Conservation (phyloP, 1,140 invertebrate species). For the Ostrea edulis region DNA sequence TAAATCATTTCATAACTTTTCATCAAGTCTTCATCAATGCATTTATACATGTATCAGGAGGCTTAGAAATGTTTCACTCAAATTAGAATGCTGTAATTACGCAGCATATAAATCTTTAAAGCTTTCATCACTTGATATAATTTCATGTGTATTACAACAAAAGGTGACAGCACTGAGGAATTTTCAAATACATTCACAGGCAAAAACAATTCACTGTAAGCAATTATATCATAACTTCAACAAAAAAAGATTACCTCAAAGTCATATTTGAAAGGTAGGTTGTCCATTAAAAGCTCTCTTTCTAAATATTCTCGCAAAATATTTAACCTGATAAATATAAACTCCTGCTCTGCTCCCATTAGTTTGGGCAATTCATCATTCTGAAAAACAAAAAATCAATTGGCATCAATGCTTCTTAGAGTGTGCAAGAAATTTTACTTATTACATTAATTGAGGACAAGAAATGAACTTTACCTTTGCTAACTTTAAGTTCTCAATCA, state of each 20-base stretch:
- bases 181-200: too few species aligned
- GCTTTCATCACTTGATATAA: too few species aligned
- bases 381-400: conserved; percentile 53
- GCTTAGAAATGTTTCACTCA: too few species aligned
- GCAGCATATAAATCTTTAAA: too few species aligned
- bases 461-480: conserved; percentile 8
- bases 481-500: conserved; percentile 49
- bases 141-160: too few species aligned
- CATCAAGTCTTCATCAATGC: too few species aligned
- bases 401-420: background rate
- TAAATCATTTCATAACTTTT: too few species aligned
- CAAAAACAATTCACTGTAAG: too few species aligned
- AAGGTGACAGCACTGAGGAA: too few species aligned
- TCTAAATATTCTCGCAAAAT: conserved; percentile 97
- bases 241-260: conserved; percentile 78
- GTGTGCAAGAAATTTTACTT: background rate
- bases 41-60: too few species aligned
- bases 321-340: conserved; percentile 86
- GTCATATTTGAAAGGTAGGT: conserved; percentile 90
- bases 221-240: too few species aligned
- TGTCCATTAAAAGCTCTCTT: conserved; percentile 91
- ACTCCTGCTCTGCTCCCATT: conserved; percentile 74
- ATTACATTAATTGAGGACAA: background rate
- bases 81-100: too few species aligned
- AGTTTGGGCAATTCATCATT: conserved; percentile 81